Base-by-base conservation (phyloP, 2,888 invertebrate species). In the Ormyrus nitidulus region DNA sequence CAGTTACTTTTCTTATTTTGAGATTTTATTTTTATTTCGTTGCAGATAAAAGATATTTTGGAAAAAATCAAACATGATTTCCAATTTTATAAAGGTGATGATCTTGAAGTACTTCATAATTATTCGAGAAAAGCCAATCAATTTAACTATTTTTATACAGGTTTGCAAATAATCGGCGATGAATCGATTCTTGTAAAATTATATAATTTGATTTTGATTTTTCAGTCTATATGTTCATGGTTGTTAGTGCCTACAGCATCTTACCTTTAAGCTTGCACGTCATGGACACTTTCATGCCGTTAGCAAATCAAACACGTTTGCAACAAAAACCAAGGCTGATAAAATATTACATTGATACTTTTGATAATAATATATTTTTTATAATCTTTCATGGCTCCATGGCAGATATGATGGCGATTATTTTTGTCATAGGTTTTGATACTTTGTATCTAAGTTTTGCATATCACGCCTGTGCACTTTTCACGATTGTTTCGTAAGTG, bases 371-470 rank as follows among this genome's bases (percentile, higher is more conserved):
- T 65, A 65, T 58, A 44, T 65, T 68, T 54, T 76, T 81, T 11
- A 76, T 76, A 4, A 54, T 79, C 58, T 10, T 79, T 9, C 79
- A 79, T 44, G 76, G 76, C 10, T 19, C 8, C 0, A 13, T 61
- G 9, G 53, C 44, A 8, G 81, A 81, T n/a, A 11, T 54, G 2
- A 34, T 72, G 2, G 58, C 59, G 9, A 76, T 81, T 7, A 44
- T 79, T 9, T 76, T 78, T n/a, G 46, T 78, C 6, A 68, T 79
- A 7, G 81, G 81, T 4, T 79, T 78, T 11, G 81, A 81, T 53
- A 81, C 75, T 2, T 68, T 81, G 11, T 72, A 54, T 9, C 72
- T 66, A 13, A 71, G 54, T 58, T 59, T 77, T 48, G 44, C 70
- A 0, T 65, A 81, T 61, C 79, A 81, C 8, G 64, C 46, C 0